A percentile compares a stretch with the other conserved stretches of the same genome.
Evolutionary conservation across 2,113 vertebrate genomes (phyloP).

Genomic region (Pantherophis guttatus): DNA sequence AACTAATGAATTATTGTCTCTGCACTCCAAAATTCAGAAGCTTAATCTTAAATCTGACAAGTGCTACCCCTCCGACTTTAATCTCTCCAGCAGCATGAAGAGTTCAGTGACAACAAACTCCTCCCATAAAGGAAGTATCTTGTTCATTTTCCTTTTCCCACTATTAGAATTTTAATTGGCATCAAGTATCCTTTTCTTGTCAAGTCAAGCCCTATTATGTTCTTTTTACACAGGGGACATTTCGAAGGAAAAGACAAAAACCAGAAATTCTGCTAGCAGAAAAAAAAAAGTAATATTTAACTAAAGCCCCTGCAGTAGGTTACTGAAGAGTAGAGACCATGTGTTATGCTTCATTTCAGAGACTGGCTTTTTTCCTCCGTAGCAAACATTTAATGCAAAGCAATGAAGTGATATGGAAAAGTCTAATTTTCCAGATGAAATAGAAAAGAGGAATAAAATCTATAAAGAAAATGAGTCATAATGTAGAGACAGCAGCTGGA

Average conservation of each 20-base stretch:
- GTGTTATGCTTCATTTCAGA: fast-evolving
- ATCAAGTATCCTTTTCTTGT: constrained; percentile 52
- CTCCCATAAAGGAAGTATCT: background rate
- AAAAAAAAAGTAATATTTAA: background rate
- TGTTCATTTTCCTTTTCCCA: constrained; percentile 26
- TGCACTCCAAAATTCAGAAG: constrained; percentile 40
- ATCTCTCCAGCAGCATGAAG: constrained; percentile 38
- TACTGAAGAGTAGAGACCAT: background rate
- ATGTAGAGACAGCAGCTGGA: background rate
- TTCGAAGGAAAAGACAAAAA: background rate
- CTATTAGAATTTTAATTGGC: constrained; percentile 62
- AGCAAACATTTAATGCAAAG: background rate
- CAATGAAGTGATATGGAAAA: background rate
- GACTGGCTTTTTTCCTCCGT: fast-evolving
- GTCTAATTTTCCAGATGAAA: background rate
- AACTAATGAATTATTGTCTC: constrained; percentile 39
- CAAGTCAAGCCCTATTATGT: constrained; percentile 53
- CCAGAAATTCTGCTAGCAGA: constrained; percentile 36
- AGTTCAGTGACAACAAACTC: constrained; percentile 35
- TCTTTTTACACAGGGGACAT: background rate
- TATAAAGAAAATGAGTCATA: background rate
- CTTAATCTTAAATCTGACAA: constrained; percentile 41
- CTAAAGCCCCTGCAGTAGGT: background rate
- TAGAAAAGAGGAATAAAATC: background rate
- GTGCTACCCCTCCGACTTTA: constrained; percentile 35